phyloP scores from a whole-genome alignment of 2,113 vertebrate genomes.

The Laticauda colubrina region DNA sequence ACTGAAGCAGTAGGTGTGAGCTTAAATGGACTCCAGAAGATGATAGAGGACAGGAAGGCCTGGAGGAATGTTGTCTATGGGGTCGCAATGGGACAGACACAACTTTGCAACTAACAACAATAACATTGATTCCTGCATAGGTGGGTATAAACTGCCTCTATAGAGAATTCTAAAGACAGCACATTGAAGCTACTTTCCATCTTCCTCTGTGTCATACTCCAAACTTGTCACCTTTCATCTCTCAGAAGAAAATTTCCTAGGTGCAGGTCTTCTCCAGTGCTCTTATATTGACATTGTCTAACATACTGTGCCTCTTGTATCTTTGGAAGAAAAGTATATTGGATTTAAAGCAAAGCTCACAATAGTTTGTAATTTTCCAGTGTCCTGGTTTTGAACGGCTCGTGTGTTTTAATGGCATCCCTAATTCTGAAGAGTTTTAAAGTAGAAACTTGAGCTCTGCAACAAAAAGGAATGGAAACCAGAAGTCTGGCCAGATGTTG shows the following conservation, averaged over 20 bases:
- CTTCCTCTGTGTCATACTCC: constrained; percentile 20
- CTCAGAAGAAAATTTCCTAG: background rate
- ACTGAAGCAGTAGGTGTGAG: too few species aligned
- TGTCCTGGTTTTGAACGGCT: background rate
- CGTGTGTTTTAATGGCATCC: background rate
- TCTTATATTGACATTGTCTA: background rate
- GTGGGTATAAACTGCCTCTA: constrained; percentile 33
- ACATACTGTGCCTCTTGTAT: background rate
- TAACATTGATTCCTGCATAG: constrained; percentile 18
- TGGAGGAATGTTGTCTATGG: too few species aligned
- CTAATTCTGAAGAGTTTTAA: background rate
- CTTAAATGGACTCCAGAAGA: too few species aligned
- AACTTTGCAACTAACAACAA: too few species aligned
- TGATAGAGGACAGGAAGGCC: too few species aligned
- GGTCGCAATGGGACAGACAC: too few species aligned
- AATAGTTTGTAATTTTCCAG: background rate
- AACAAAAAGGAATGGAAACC: background rate
- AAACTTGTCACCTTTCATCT: background rate
- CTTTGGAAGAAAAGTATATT: background rate
- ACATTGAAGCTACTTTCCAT: constrained; percentile 12
- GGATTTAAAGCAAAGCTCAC: background rate
- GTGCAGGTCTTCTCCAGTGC: background rate
- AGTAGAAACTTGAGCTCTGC: background rate
- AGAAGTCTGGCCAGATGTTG: background rate
- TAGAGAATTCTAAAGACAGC: constrained; percentile 25